These are phyloP conservation scores for Loxodonta africana DNA, from an alignment of 2,113 vertebrate genomes.

Conservation along the genomic window DNA sequence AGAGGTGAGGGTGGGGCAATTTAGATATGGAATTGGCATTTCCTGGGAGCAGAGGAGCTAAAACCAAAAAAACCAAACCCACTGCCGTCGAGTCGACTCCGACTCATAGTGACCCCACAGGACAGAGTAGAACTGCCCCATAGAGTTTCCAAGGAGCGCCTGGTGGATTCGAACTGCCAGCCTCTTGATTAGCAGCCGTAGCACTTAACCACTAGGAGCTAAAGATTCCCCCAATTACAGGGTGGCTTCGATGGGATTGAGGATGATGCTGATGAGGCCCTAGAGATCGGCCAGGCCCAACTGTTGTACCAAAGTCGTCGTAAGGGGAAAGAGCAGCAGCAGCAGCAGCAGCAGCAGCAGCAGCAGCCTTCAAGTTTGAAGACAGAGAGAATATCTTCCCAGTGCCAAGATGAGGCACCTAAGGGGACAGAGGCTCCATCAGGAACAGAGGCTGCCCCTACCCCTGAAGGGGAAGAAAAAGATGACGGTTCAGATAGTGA, in stretches of 20 bases:
- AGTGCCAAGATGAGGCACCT: constrained; percentile 60
- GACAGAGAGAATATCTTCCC: constrained; percentile 18
- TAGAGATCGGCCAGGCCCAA: constrained; percentile 93
- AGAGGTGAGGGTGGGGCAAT: background rate
- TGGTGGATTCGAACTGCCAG: too few species aligned
- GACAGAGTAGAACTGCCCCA: too few species aligned
- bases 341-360: background rate
- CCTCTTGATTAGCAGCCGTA: too few species aligned
- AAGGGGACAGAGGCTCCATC: constrained; percentile 60
- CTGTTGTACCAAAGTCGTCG: constrained; percentile 77
- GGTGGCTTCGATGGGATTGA: constrained; percentile 94
- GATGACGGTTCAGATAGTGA: constrained; percentile 88
- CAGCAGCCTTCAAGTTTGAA: background rate
- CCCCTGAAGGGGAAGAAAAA: background rate
- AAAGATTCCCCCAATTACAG: constrained; percentile 77
- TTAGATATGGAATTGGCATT: background rate
- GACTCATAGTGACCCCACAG: too few species aligned
- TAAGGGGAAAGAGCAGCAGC: background rate
- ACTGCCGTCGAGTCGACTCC: too few species aligned
- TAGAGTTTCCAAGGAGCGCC: too few species aligned
- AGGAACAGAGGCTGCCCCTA: background rate
- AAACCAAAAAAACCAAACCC: rapidly evolving
- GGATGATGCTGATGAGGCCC: constrained; percentile 90
- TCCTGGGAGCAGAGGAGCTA: background rate
- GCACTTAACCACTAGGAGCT: background rate